Evolutionary conservation across 1,140 invertebrate species (phyloP).

Genomic region (Drosophila orena): DNA sequence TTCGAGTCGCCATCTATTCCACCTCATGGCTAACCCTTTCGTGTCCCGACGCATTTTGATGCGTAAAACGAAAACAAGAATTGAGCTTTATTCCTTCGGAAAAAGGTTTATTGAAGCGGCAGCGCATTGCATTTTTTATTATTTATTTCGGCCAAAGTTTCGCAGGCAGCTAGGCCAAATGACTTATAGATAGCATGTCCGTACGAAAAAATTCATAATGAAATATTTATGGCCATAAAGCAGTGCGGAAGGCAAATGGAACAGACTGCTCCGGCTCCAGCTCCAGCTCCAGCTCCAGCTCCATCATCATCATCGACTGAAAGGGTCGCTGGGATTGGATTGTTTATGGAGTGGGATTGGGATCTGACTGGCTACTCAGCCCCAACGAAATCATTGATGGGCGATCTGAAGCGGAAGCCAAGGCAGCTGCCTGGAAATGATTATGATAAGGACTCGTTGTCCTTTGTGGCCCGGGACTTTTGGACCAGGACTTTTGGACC

Average conservation of each 20-base stretch:
- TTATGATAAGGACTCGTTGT: slow-evolving; percentile 70
- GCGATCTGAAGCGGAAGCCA: slow-evolving; percentile 64
- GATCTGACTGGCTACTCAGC: not conserved
- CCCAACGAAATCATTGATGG: slow-evolving; percentile 15
- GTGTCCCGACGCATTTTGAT: slow-evolving; percentile 68
- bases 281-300: slow-evolving; percentile 37
- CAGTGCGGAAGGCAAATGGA: slow-evolving; percentile 68
- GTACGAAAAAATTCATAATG: slow-evolving; percentile 78
- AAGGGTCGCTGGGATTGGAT: slow-evolving; percentile 60
- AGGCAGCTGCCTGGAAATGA: slow-evolving; percentile 78
- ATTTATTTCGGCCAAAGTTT: slow-evolving; percentile 70
- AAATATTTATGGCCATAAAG: slow-evolving; percentile 82
- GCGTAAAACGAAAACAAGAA: slow-evolving; percentile 67
- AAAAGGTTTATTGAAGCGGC: slow-evolving; percentile 71
- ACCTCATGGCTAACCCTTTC: slow-evolving; percentile 72
- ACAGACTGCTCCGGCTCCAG: slow-evolving; percentile 20
- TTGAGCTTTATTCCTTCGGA: slow-evolving; percentile 20
- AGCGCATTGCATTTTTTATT: slow-evolving; percentile 82
- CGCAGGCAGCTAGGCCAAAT: slow-evolving; percentile 52
- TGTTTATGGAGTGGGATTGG: slow-evolving; percentile 21
- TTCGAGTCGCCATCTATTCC: slow-evolving; percentile 32
- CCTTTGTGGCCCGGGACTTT: slow-evolving; percentile 21
- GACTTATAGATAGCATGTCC: slow-evolving; percentile 67
- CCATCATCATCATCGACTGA: slow-evolving; percentile 48
- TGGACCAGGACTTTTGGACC: slow-evolving; percentile 1